Percentiles rank a stretch among this genome's conserved stretches.
phyloP scores from a whole-genome alignment of 1,140 invertebrate species.

The Camponotus vicinus region DNA sequence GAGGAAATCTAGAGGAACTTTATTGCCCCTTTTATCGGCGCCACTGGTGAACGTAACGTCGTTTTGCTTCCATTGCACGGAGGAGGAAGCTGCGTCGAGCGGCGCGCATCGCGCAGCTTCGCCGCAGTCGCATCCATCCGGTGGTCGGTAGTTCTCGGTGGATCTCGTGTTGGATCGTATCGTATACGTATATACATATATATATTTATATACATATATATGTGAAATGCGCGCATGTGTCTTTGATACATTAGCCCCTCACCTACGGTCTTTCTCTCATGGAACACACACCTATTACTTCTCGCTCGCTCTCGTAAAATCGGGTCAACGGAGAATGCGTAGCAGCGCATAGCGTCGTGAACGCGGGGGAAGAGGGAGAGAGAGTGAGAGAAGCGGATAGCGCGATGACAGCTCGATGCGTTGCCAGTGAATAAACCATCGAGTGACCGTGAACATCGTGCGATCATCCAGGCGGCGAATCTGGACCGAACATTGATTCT shows the following conservation, averaged over 20 bases:
- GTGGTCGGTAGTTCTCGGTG: constrained; percentile 72
- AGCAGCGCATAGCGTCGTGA: not conserved
- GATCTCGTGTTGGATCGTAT: constrained; percentile 66
- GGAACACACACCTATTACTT: constrained; percentile 10
- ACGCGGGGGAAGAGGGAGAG: constrained; percentile 15
- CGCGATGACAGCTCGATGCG: constrained; percentile 21
- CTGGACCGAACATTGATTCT: not conserved
- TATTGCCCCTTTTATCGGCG: constrained; percentile 68
- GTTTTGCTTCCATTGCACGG: constrained; percentile 59
- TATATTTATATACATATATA: not conserved
- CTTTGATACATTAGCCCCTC: constrained; percentile 19
- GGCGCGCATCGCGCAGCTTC: constrained; percentile 26
- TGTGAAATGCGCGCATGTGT: not conserved
- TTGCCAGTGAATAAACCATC: constrained; percentile 49
- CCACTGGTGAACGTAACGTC: constrained; percentile 61
- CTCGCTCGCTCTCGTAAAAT: constrained; percentile 52
- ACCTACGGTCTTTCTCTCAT: constrained; percentile 34
- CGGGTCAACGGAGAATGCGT: constrained; percentile 63
- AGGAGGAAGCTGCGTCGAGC: constrained; percentile 36
- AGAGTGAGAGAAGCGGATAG: constrained; percentile 30
- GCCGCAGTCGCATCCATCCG: constrained; percentile 52
- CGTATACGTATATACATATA: not conserved
- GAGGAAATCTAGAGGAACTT: constrained; percentile 37
- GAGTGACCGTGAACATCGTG: constrained; percentile 48
- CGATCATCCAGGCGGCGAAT: constrained; percentile 30